Evolutionary conservation across 2,888 invertebrate species (phyloP), one percentile per base, ranked within the genome.

Genomic region (Mayetiola destructor): DNA sequence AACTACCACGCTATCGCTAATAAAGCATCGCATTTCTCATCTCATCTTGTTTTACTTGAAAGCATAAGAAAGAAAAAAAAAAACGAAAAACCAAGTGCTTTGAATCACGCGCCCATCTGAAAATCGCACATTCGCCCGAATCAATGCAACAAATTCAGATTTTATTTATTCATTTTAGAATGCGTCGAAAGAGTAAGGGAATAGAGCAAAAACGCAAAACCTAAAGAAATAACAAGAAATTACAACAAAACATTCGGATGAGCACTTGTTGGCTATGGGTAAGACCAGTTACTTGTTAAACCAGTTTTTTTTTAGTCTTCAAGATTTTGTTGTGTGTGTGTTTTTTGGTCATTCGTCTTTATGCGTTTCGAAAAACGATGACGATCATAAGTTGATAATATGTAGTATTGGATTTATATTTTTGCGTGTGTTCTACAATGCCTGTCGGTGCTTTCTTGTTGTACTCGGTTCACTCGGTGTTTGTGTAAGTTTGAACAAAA

Each of bases 251-350:
- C 9, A 42, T 14, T 48, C 48, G n/a, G 27, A 48, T 23, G 48
- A 48, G 48, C 48, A 48, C 48, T 48, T 48, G 48, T 48, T 48
- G 27, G 48, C 27, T 27, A 27, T 48, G 48, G 23, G 48, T 48
- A 48, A 48, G 48, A 48, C 48, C 48, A 48, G 48, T 48, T 42
- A 42, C 42, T 42, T 48, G 48, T 48, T 48, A 48, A 48, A 48
- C 48, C 48, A 48, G 48, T 48, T 48, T 27, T 27, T 48, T 48
- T 48, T 48, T 48, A 23, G 48, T n/a, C n/a, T n/a, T n/a, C n/a
- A n/a, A n/a, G n/a, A n/a, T n/a, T n/a, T n/a, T 48, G 48, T 48
- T 48, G 42, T 36, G 39, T 20, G n/a, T n/a, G n/a, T n/a, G n/a
- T n/a, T n/a, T n/a, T n/a, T n/a, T n/a, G n/a, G n/a, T n/a, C n/a